These are phyloP conservation scores for Liodrosophila aerea DNA, from an alignment of 2,888 invertebrate genomes.

Conservation along the genomic window DNA sequence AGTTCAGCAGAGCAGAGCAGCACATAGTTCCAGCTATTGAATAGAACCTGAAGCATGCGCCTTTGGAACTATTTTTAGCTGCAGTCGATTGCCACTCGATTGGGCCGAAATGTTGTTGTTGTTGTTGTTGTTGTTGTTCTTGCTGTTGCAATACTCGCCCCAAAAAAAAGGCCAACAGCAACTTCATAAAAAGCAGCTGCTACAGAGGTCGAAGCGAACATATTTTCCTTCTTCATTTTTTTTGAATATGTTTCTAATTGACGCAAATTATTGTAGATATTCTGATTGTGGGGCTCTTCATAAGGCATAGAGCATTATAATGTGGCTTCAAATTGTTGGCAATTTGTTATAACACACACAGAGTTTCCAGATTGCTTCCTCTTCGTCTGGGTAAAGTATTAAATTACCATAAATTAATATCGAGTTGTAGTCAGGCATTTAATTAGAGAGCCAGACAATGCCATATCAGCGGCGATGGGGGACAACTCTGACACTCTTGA, in stretches of 20 bases:
- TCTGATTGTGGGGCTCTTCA: slow-evolving; percentile 45
- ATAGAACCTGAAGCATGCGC: slow-evolving; percentile 42
- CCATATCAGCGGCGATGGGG: slow-evolving; percentile 2
- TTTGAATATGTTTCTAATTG: slow-evolving; percentile 65
- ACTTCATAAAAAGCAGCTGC: slow-evolving; percentile 34
- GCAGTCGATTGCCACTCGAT: slow-evolving; percentile 58
- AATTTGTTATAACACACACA: slow-evolving; percentile 52
- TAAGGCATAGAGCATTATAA: too few species aligned
- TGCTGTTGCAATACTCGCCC: slow-evolving; percentile 45
- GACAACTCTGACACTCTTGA: slow-evolving; percentile 42
- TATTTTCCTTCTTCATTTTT: slow-evolving; percentile 1
- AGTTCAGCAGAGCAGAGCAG: slow-evolving; percentile 22
- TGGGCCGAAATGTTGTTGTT: slow-evolving; percentile 44
- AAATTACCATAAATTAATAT: slow-evolving; percentile 72
- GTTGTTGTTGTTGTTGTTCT: neutral
- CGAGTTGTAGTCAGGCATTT: slow-evolving; percentile 42
- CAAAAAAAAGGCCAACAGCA: slow-evolving; percentile 25
- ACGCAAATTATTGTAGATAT: slow-evolving; percentile 66
- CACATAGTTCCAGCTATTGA: slow-evolving; percentile 6
- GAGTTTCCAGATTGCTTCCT: slow-evolving; percentile 31
- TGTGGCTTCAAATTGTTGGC: slow-evolving; percentile 45
- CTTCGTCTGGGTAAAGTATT: slow-evolving; percentile 45
- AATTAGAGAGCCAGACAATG: slow-evolving; percentile 62
- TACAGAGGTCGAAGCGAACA: slow-evolving; percentile 20
- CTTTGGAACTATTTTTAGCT: slow-evolving; percentile 62